These are phyloP conservation scores for Trachymyrmex cornetzi DNA, from an alignment of 1,140 invertebrate genomes.

Conservation along the genomic window DNA sequence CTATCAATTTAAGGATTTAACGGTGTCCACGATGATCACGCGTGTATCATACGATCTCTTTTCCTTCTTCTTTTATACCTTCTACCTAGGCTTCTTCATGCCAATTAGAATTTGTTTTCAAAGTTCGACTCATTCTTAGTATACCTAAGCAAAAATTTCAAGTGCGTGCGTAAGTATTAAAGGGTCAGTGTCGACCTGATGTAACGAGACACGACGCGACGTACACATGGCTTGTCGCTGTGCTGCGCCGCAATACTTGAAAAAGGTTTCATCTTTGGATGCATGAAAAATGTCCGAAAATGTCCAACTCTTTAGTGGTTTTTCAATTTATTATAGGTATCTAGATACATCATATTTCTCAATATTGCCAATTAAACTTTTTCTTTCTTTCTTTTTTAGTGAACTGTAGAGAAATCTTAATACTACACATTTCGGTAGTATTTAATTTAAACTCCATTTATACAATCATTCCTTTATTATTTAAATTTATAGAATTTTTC, in stretches of 20 bases:
- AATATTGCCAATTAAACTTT: neutral
- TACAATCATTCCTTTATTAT: neutral
- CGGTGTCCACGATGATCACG: slow-evolving; percentile 72
- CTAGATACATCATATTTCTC: neutral
- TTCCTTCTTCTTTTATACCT: slow-evolving; percentile 63
- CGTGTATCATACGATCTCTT: slow-evolving; percentile 65
- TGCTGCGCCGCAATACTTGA: neutral
- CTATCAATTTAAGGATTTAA: slow-evolving; percentile 85
- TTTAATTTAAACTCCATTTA: neutral
- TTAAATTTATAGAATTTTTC: neutral
- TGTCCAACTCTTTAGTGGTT: neutral
- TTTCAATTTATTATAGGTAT: neutral
- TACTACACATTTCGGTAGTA: neutral
- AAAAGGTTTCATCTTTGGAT: neutral
- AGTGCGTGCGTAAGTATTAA: neutral
- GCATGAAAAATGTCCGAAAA: neutral
- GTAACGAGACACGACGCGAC: neutral
- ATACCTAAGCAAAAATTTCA: slow-evolving; percentile 7
- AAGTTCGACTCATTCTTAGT: neutral
- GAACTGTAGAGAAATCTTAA: too few relatives aligned
- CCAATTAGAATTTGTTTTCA: neutral
- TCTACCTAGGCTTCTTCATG: neutral
- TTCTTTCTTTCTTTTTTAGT: neutral
- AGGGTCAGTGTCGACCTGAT: slow-evolving; percentile 29
- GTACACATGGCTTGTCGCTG: neutral